Conservation (phyloP, 2,888 invertebrate genomes). For the Dicranocentrus wangi region DNA sequence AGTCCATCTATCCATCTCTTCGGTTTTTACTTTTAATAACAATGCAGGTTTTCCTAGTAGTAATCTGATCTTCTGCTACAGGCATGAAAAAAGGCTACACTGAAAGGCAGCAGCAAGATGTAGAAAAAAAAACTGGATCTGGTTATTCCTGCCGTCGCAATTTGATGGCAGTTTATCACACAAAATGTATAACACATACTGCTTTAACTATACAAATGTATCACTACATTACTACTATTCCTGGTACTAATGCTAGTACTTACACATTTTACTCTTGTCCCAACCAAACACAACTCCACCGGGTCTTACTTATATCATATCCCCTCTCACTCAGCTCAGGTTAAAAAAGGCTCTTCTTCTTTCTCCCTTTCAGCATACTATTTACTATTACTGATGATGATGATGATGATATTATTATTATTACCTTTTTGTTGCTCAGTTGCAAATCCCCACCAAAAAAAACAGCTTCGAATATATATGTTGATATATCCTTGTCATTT, state of each 20-base stretch:
- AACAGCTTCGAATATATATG: too few relatives aligned
- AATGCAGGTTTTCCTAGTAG: conserved; percentile 62
- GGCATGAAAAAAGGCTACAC: conserved; percentile 62
- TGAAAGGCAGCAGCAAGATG: too few relatives aligned
- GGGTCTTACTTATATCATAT: too few relatives aligned
- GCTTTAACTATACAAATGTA: conserved; percentile 24
- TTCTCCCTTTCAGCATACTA: too few relatives aligned
- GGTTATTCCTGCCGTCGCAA: conserved; percentile 61
- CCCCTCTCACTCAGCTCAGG: too few relatives aligned
- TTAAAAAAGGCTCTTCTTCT: too few relatives aligned
- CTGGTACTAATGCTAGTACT: conserved; percentile 11
- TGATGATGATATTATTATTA: conserved; percentile 1
- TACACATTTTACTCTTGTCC: too few relatives aligned
- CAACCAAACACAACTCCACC: too few relatives aligned
- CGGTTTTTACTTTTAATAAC: conserved; percentile 66
- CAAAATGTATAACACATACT: conserved; percentile 33
- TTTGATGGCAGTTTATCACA: conserved; percentile 62
- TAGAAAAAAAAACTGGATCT: conserved; percentile 62
- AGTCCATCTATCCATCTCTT: conserved; percentile 46
- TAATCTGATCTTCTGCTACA: conserved; percentile 64
- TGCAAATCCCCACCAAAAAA: conserved; percentile 13
- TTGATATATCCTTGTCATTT: neutral
- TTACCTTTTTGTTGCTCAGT: neutral
- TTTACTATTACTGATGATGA: conserved; percentile 4
- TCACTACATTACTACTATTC: conserved; percentile 22